phyloP scores from a whole-genome alignment of 2,888 invertebrate species.

The Exocentrus adspersus region DNA sequence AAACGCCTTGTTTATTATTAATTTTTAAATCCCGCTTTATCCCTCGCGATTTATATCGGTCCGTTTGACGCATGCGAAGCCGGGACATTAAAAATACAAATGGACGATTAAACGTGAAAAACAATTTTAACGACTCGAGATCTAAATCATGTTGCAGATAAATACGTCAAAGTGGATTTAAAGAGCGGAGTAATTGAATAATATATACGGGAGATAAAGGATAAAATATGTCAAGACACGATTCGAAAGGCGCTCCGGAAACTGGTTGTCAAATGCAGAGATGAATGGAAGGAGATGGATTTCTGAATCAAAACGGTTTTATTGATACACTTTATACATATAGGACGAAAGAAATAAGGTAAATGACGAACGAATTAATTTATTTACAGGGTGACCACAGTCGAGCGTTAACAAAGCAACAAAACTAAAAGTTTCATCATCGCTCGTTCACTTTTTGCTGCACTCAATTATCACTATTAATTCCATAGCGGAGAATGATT shows the following conservation, averaged over 20 bases:
- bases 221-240: neutral
- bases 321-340: too few relatives aligned
- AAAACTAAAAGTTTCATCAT: neutral
- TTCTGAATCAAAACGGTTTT: neutral
- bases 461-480: neutral
- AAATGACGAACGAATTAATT: neutral
- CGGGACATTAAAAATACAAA: neutral
- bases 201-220: neutral
- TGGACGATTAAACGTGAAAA: neutral
- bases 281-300: neutral
- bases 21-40: constrained; percentile 2
- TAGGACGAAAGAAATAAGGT: too few relatives aligned
- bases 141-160: constrained; percentile 8
- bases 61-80: constrained; percentile 7
- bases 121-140: constrained; percentile 5
- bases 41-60: constrained; percentile 6
- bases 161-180: neutral
- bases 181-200: neutral
- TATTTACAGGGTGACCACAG: constrained; percentile 6
- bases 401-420: neutral
- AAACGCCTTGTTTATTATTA: neutral
- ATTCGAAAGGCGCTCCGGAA: constrained; percentile 1
- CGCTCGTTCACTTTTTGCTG: neutral
- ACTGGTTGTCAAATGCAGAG: neutral
- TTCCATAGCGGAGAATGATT: neutral